Evolutionary conservation across 37 sponge, comb jelly and placozoan species (phyloP).

Genomic region (Oopsacas minuta): DNA sequence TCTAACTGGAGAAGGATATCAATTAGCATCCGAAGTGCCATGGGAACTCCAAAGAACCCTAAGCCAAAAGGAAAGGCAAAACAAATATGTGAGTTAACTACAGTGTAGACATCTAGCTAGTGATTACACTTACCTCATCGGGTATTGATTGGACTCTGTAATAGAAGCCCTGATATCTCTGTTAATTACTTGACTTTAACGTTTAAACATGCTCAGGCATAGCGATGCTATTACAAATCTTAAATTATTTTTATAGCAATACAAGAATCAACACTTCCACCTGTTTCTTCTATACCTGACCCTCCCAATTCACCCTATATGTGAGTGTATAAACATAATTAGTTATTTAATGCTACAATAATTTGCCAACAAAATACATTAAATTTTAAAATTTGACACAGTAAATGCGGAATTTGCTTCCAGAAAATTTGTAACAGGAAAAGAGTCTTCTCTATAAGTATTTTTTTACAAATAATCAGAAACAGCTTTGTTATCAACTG

Average conservation of each 20-base stretch:
- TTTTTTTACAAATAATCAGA: too few relatives aligned
- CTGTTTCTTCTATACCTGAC: not conserved
- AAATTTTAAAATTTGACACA: too few relatives aligned
- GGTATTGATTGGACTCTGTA: too few relatives aligned
- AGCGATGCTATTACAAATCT: not conserved
- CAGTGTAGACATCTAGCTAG: too few relatives aligned
- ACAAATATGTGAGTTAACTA: not conserved
- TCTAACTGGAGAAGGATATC: slow-evolving; percentile 9
- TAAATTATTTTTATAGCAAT: not conserved
- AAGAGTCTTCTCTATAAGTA: too few relatives aligned
- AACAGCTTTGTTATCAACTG: too few relatives aligned
- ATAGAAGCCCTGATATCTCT: too few relatives aligned
- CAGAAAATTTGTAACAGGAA: too few relatives aligned
- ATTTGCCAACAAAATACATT: not conserved
- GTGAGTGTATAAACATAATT: not conserved
- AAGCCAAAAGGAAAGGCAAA: not conserved
- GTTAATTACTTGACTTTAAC: too few relatives aligned
- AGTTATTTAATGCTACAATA: not conserved
- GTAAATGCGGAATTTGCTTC: too few relatives aligned
- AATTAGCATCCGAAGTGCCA: not conserved
- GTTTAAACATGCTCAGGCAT: too few relatives aligned
- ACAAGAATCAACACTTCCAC: not conserved
- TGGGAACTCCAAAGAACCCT: not conserved
- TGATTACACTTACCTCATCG: too few relatives aligned
- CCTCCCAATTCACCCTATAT: not conserved